A percentile compares a stretch with the other conserved stretches of the same genome.
These are phyloP conservation scores for Cheilosia variabilis DNA, from an alignment of 2,888 invertebrate genomes.

Conservation along the genomic window DNA sequence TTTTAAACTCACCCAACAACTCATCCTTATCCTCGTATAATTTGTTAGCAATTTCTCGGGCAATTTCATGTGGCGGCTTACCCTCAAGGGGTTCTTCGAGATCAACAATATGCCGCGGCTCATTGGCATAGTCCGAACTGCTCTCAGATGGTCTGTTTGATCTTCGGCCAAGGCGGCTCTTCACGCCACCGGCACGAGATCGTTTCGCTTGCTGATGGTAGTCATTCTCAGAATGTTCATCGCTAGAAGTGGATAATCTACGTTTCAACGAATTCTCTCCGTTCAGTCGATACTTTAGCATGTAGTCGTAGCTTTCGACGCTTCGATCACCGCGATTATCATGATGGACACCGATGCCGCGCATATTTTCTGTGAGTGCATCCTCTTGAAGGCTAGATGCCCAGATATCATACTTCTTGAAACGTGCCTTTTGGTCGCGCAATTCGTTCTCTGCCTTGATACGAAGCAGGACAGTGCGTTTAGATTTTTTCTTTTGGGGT, in stretches of 20 bases:
- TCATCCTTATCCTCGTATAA: constrained; percentile 90
- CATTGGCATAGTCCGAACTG: constrained; percentile 84
- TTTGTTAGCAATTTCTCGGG: constrained; percentile 89
- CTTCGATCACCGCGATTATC: constrained; percentile 87
- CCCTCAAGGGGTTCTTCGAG: constrained; percentile 84
- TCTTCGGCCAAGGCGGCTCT: constrained; percentile 79
- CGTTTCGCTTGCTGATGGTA: constrained; percentile 79
- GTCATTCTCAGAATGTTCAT: constrained; percentile 79
- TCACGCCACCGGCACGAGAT: constrained; percentile 78
- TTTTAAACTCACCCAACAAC: constrained; percentile 86
- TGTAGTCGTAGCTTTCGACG: constrained; percentile 92
- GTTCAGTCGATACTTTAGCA: constrained; percentile 87
- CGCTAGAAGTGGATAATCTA: constrained; percentile 80
- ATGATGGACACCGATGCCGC: constrained; percentile 89
- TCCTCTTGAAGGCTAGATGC: constrained; percentile 90
- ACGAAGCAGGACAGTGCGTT: constrained; percentile 81
- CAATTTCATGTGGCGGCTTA: constrained; percentile 84
- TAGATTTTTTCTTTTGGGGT: constrained; percentile 78
- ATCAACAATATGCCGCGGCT: constrained; percentile 85
- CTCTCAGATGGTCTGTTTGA: constrained; percentile 79
- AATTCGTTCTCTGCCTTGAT: constrained; percentile 75
- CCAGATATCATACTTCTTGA: constrained; percentile 92
- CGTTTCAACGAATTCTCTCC: constrained; percentile 83
- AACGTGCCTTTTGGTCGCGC: constrained; percentile 83
- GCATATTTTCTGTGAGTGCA: constrained; percentile 90